These are phyloP conservation scores for Cyclopterus lumpus DNA, from an alignment of 2,797 vertebrate species.

Conservation along the genomic window DNA sequence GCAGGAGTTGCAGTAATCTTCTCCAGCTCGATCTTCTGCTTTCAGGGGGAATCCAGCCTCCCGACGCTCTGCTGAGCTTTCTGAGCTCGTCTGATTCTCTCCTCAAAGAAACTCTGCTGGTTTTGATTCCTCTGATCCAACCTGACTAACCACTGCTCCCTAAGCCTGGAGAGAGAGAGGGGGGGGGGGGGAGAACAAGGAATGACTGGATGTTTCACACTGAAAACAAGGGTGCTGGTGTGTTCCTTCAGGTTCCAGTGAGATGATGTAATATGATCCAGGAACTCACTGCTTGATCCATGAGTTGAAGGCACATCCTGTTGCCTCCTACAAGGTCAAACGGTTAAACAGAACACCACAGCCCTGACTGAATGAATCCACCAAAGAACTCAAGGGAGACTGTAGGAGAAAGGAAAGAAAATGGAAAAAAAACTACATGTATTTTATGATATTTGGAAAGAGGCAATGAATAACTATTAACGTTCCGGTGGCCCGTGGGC, in stretches of 20 bases:
- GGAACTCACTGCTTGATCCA: not conserved
- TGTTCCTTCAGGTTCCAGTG: not conserved
- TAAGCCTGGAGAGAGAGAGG: constrained; percentile 40
- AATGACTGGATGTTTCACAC: not conserved
- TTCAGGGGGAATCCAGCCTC: constrained; percentile 5
- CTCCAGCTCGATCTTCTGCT: not conserved
- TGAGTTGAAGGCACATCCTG: not conserved
- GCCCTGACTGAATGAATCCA: too few species aligned
- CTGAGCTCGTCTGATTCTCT: constrained; percentile 53
- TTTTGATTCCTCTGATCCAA: constrained; percentile 64
- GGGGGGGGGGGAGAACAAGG: not conserved
- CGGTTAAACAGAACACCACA: too few species aligned
- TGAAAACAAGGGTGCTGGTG: not conserved
- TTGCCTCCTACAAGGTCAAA: too few species aligned
- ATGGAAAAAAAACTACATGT: too few species aligned
- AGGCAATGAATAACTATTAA: too few species aligned
- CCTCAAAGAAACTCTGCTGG: constrained; percentile 65
- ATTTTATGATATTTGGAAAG: too few species aligned
- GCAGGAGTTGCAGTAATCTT: not conserved
- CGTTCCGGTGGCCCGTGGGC: too few species aligned
- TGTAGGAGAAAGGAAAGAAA: too few species aligned
- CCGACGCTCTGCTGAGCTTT: constrained; percentile 43
- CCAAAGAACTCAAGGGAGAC: too few species aligned
- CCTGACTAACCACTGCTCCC: constrained; percentile 60
- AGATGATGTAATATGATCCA: not conserved